Conservation (phyloP, 2,113 vertebrate genomes). For the Coptodon bakossiorum region DNA sequence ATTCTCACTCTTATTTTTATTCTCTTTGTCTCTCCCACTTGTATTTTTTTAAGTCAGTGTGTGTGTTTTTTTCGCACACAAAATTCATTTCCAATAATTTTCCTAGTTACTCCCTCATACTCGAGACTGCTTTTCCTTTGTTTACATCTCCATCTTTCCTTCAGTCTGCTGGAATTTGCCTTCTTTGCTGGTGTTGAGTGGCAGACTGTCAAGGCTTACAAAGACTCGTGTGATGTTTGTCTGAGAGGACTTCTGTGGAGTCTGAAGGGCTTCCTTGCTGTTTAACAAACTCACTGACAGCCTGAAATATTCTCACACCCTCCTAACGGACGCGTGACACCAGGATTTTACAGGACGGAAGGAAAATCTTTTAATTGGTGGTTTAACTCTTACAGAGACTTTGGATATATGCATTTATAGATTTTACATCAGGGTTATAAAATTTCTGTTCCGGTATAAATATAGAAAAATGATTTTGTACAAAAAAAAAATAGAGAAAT, state of each 20-base stretch:
- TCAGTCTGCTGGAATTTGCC: neutral
- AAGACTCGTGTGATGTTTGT: neutral
- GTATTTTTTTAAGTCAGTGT: neutral
- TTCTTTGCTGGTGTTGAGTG: neutral
- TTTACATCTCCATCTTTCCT: neutral
- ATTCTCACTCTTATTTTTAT: neutral
- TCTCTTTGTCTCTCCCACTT: neutral
- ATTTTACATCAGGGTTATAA: neutral
- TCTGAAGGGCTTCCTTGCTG: neutral
- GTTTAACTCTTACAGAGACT: neutral
- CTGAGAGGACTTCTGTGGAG: neutral
- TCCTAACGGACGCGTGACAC: neutral
- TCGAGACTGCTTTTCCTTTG: neutral
- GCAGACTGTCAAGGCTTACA: neutral
- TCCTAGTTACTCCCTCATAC: neutral
- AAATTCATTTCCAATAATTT: neutral
- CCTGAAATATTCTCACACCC: neutral
- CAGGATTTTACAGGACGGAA: neutral
- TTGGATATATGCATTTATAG: neutral
- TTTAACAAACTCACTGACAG: slow-evolving; percentile 14
- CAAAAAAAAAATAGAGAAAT: neutral
- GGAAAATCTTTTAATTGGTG: neutral
- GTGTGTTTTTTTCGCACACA: neutral
- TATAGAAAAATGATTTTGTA: neutral
- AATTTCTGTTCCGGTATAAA: neutral